Evolutionary conservation across 2,797 vertebrate species (phyloP).

Genomic region (Anguilla pacifica): DNA sequence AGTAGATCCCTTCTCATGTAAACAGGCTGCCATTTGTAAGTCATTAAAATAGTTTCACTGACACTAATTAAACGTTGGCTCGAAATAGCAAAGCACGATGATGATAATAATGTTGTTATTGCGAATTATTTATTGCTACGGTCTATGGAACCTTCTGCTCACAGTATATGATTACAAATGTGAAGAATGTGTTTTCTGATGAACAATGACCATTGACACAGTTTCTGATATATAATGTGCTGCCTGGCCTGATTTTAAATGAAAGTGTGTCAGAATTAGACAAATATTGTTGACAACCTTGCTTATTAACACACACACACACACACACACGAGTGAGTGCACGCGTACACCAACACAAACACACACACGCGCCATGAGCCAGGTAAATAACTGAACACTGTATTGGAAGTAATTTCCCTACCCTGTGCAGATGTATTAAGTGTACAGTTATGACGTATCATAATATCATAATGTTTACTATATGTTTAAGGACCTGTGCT

Average conservation of each 20-base stretch:
- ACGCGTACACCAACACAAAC: too few relatives aligned
- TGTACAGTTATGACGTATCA: neutral
- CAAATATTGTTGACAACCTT: neutral
- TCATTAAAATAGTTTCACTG: constrained; percentile 74
- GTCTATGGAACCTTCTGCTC: neutral
- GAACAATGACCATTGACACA: neutral
- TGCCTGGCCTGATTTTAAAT: neutral
- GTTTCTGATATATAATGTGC: neutral
- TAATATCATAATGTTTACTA: neutral
- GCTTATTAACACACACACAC: too few relatives aligned
- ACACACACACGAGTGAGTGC: too few relatives aligned
- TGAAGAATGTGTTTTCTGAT: neutral
- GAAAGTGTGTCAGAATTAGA: neutral
- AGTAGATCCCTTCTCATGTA: constrained; percentile 42
- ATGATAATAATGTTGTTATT: neutral
- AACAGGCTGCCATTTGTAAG: constrained; percentile 69
- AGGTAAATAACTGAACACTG: too few relatives aligned
- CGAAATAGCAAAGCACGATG: neutral
- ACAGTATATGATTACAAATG: neutral
- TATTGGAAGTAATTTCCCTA: neutral
- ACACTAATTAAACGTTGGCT: constrained; percentile 65
- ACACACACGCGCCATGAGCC: too few relatives aligned
- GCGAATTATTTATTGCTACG: neutral
- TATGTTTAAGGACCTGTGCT: neutral
- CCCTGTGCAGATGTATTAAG: neutral